These are phyloP conservation scores for Zaprionus nigranus DNA, from an alignment of 1,140 invertebrate genomes.

Conservation along the genomic window DNA sequence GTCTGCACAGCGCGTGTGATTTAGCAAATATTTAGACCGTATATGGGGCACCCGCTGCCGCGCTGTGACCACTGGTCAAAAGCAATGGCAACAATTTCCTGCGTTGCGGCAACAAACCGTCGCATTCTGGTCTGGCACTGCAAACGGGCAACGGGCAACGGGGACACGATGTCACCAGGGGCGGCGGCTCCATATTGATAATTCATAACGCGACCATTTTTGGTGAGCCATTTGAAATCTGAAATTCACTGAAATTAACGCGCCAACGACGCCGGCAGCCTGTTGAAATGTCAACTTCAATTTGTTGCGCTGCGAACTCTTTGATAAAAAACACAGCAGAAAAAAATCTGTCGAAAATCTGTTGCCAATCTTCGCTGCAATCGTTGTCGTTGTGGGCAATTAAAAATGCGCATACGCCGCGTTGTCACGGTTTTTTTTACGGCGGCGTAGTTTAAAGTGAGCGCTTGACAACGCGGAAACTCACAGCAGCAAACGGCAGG, in stretches of 20 bases:
- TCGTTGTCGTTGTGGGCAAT: constrained; percentile 67
- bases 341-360: constrained; percentile 42
- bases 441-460: constrained; percentile 66
- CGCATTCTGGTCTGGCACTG: constrained; percentile 19
- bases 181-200: constrained; percentile 75
- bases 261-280: constrained; percentile 50
- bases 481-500: constrained; percentile 46
- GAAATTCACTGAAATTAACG: constrained; percentile 76
- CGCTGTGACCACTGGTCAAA: constrained; percentile 39
- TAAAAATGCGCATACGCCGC: constrained; percentile 81
- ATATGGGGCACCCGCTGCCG: constrained; percentile 70
- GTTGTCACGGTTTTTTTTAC: constrained; percentile 55
- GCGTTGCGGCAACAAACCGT: constrained; percentile 54
- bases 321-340: constrained; percentile 52
- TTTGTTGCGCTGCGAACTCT: constrained; percentile 63
- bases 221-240: constrained; percentile 68
- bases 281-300: constrained; percentile 82
- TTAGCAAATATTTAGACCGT: constrained; percentile 81
- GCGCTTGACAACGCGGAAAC: constrained; percentile 72
- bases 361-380: constrained; percentile 77
- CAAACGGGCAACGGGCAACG: not conserved
- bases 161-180: constrained; percentile 64
- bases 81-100: constrained; percentile 71
- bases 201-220: constrained; percentile 80
- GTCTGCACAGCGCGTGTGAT: constrained; percentile 70